Percentiles rank a stretch among this genome's conserved stretches.
phyloP scores from a whole-genome alignment of 2,113 vertebrate species.

The Pelobates fuscus region DNA sequence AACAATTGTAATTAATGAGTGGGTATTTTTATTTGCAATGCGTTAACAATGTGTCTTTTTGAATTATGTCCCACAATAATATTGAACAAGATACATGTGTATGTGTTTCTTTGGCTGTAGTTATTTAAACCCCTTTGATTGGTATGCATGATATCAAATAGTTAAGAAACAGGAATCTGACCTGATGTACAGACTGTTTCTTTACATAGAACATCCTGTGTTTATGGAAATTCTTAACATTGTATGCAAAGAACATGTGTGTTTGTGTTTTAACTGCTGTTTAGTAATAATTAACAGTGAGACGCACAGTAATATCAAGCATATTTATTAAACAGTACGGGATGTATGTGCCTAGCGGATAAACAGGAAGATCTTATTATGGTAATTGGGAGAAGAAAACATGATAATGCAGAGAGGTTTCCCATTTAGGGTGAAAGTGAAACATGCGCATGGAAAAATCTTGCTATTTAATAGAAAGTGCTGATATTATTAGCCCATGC shows the following conservation, averaged over 20 bases:
- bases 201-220: slow-evolving; percentile 14
- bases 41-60: neutral
- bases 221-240: slow-evolving; percentile 9
- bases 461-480: too few species aligned
- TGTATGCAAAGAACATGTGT: slow-evolving; percentile 5
- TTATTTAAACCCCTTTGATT: neutral
- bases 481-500: too few species aligned
- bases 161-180: slow-evolving; percentile 26
- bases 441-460: too few species aligned
- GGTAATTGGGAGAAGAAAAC: neutral
- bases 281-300: slow-evolving; percentile 4
- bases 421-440: neutral
- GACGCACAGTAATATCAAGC: neutral
- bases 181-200: slow-evolving; percentile 19
- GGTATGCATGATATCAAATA: neutral
- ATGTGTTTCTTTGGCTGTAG: too few species aligned
- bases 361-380: neutral
- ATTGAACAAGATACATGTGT: too few species aligned
- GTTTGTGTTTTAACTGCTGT: slow-evolving; percentile 1
- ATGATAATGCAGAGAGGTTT: neutral
- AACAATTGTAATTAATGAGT: neutral
- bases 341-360: neutral
- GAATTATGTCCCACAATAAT: neutral
- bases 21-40: neutral
- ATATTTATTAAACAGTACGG: neutral